These are phyloP conservation scores for Echinarachnius parma DNA, from an alignment of 53 echinoderm and acorn worm species.

Conservation along the genomic window DNA sequence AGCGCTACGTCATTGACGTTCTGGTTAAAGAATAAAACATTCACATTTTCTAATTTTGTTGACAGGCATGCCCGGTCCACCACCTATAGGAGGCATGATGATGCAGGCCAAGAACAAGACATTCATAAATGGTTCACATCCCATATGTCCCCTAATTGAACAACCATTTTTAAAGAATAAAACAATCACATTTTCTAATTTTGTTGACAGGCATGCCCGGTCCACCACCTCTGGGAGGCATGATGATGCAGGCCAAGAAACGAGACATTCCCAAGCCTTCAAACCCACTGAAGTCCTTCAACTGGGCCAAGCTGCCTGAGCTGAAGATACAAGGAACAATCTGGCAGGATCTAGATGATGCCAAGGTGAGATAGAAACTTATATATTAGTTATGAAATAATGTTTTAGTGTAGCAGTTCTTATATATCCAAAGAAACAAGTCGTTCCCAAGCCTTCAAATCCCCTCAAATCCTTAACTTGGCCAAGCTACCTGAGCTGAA, in stretches of 20 bases:
- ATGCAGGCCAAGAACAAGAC: too few species aligned
- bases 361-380: conserved; percentile 79
- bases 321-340: conserved; percentile 75
- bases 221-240: conserved; percentile 22
- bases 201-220: conserved; percentile 11
- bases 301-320: conserved; percentile 94
- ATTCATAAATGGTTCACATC: too few species aligned
- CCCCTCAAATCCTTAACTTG: conserved; percentile 99
- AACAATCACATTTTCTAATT: not conserved
- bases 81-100: too few species aligned
- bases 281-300: conserved; percentile 99
- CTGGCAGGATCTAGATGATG: conserved; percentile 91
- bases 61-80: conserved; percentile 17
- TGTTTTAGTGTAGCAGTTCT: too few species aligned
- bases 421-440: conserved; percentile 70
- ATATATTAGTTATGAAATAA: too few species aligned
- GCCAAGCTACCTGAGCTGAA: conserved; percentile 77
- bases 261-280: conserved; percentile 91
- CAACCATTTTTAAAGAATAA: too few species aligned
- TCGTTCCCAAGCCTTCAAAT: conserved; percentile 94
- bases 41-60: not conserved
- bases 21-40: too few species aligned
- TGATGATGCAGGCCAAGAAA: conserved; percentile 50
- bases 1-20: too few species aligned
- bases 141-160: too few species aligned